Percentiles rank a stretch among this genome's conserved stretches.
Conservation (phyloP, 2,888 invertebrate genomes). For the Seladonia tumulorum region DNA sequence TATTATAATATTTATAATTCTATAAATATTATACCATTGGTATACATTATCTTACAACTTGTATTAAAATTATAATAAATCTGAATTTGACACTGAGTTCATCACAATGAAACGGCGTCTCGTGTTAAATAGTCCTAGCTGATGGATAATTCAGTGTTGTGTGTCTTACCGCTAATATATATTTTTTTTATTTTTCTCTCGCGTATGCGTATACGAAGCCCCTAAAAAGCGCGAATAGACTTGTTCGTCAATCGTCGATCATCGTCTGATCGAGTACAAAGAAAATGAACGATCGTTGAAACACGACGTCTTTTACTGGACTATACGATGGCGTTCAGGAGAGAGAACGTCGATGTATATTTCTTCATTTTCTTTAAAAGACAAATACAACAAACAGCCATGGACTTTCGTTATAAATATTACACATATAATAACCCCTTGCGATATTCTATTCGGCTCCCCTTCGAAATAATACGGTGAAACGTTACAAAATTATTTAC, state of each 20-base stretch:
- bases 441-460: not conserved
- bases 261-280: conserved; percentile 8
- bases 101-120: conserved; percentile 5
- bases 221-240: conserved; percentile 35
- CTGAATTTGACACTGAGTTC: conserved; percentile 20
- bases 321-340: conserved; percentile 3
- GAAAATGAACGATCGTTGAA: conserved; percentile 12
- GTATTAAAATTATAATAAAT: conserved; percentile 54
- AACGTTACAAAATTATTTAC: conserved; percentile 10
- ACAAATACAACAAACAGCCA: conserved; percentile 29
- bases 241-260: conserved; percentile 18
- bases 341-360: conserved; percentile 8
- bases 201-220: conserved; percentile 3
- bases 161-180: conserved; percentile 25
- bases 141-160: conserved; percentile 30
- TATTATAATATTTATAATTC: conserved; percentile 47
- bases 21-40: conserved; percentile 48
- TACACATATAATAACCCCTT: not conserved
- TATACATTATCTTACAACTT: conserved; percentile 41
- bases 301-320: conserved; percentile 5
- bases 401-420: conserved; percentile 6
- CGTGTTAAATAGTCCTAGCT: conserved; percentile 3
- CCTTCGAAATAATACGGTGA: not conserved
- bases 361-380: not conserved
- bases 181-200: not conserved